Conservation (phyloP, 1,140 invertebrate genomes). For the Drosophila sproati region DNA sequence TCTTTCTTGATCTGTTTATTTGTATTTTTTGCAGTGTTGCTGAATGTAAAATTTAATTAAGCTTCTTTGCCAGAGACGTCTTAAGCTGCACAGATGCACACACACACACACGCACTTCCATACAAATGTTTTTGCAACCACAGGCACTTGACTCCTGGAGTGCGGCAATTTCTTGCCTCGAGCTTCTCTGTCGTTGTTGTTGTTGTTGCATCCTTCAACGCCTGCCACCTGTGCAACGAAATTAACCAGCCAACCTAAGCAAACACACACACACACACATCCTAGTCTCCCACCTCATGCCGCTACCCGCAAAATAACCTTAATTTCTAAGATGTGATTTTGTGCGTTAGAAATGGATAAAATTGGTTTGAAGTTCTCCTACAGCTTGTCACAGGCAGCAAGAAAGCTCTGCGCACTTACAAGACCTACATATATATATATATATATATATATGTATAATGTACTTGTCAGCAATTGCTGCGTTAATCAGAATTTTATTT, state of each 20-base stretch:
- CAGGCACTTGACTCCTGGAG: constrained; percentile 74
- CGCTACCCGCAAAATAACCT: too few species aligned
- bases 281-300: background rate
- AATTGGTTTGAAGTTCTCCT: too few species aligned
- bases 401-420: too few species aligned
- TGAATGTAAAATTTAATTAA: constrained; percentile 56
- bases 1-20: too few species aligned
- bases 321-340: too few species aligned
- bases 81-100: constrained; percentile 45
- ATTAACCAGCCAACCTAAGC: too few species aligned
- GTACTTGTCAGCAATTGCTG: constrained; percentile 40
- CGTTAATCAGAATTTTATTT: constrained; percentile 25
- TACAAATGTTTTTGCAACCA: constrained; percentile 58
- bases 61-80: constrained; percentile 43
- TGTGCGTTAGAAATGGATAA: too few species aligned
- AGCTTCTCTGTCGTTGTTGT: background rate
- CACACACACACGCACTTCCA: background rate
- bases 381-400: too few species aligned
- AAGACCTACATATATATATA: too few species aligned
- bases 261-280: background rate
- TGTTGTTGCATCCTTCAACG: constrained; percentile 11
- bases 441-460: constrained; percentile 36
- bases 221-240: constrained; percentile 35
- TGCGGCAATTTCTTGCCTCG: constrained; percentile 51
- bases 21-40: constrained; percentile 8